Evolutionary conservation across 2,797 vertebrate genomes (phyloP).

Genomic region (Melanotaenia trifasciata): DNA sequence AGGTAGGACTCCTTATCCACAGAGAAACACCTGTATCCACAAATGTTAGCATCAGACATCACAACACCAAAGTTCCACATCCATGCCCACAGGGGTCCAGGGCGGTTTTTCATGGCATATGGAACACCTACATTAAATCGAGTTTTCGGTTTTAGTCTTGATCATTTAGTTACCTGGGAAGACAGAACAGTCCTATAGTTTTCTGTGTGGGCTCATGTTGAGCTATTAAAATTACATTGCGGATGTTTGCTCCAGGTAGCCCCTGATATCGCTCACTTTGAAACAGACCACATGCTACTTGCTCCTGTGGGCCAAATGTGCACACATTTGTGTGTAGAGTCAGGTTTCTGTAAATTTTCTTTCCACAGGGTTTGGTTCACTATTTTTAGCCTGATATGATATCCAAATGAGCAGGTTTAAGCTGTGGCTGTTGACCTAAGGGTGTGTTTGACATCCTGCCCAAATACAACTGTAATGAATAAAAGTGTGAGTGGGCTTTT

Average conservation of each 20-base stretch:
- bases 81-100: background rate
- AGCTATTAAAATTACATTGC: conserved; percentile 3
- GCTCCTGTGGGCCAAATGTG: conserved; percentile 35
- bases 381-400: conserved; percentile 73
- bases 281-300: conserved; percentile 16
- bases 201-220: conserved; percentile 24
- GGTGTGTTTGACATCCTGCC: conserved; percentile 69
- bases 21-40: background rate
- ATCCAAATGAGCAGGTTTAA: conserved; percentile 70
- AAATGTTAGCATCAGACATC: background rate
- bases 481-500: conserved; percentile 69
- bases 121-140: background rate
- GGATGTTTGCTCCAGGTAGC: conserved; percentile 27
- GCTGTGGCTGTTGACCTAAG: conserved; percentile 62
- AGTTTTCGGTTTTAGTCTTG: background rate
- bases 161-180: background rate
- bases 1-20: no score
- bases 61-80: background rate
- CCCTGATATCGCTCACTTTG: conserved; percentile 11
- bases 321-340: conserved; percentile 23
- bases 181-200: conserved; percentile 25
- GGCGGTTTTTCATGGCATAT: background rate
- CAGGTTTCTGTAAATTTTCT: conserved; percentile 34
- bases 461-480: conserved; percentile 58
- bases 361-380: conserved; percentile 44